These are phyloP conservation scores for Drosophila mimica DNA, from an alignment of 2,888 invertebrate species.

Conservation along the genomic window DNA sequence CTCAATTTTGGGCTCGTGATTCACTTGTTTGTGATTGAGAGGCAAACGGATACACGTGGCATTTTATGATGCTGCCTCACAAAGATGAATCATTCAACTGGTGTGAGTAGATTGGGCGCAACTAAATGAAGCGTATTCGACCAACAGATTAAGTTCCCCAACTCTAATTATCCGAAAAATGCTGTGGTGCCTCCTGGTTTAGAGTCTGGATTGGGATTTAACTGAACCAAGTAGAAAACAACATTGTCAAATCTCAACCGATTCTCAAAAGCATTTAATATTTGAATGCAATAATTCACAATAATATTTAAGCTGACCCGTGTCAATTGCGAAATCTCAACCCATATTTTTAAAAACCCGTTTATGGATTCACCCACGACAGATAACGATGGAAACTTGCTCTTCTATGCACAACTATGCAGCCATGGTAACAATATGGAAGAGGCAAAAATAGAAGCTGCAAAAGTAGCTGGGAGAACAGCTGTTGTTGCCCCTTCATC, in stretches of 20 bases:
- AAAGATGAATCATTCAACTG: conserved; percentile 20
- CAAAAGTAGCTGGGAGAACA: neutral
- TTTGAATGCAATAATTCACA: neutral
- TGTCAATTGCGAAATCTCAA: too few species aligned
- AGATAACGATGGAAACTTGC: too few species aligned
- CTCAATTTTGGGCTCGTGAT: conserved; percentile 21
- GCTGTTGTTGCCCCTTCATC: conserved; percentile 6
- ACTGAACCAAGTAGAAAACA: neutral
- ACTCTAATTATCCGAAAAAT: neutral
- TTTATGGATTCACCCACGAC: neutral
- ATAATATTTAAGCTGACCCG: neutral
- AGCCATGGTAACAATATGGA: neutral
- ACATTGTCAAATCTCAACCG: neutral
- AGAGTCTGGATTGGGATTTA: fast-evolving
- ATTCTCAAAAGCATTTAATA: neutral
- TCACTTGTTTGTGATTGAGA: conserved; percentile 32
- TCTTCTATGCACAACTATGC: neutral
- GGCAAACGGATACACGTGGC: conserved; percentile 10
- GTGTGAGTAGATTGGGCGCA: neutral
- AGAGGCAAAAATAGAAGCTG: neutral
- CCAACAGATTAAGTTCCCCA: neutral
- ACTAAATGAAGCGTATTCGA: neutral
- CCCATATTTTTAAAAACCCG: too few species aligned
- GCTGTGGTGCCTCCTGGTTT: too few species aligned
- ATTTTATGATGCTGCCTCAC: conserved; percentile 2